Conservation (phyloP, 2,888 invertebrate species). For the Drosophila falleni region DNA sequence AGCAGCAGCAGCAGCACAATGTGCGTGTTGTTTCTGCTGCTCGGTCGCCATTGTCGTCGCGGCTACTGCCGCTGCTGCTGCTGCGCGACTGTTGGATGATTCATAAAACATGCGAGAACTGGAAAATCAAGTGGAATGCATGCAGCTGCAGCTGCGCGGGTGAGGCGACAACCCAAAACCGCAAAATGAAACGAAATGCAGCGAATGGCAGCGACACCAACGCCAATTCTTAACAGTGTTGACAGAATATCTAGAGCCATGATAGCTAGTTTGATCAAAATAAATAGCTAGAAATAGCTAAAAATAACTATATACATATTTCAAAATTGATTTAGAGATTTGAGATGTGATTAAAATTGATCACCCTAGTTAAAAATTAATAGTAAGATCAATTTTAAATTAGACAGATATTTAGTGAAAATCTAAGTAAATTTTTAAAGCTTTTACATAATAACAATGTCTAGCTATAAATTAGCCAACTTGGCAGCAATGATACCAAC, state of each 20-base stretch:
- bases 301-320: no score
- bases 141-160: constrained; percentile 74
- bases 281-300: background rate
- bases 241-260: background rate
- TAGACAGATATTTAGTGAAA: no score
- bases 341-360: no score
- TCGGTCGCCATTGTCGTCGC: constrained; percentile 54
- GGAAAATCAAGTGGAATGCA: constrained; percentile 79
- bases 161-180: constrained; percentile 66
- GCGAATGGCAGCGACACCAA: constrained; percentile 25
- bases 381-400: no score
- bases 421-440: background rate
- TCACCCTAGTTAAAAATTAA: no score
- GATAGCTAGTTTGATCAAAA: background rate
- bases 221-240: background rate
- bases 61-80: constrained; percentile 19
- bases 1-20: constrained; percentile 45
- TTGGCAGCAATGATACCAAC: constrained; percentile 1
- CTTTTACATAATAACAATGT: background rate
- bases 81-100: constrained; percentile 58
- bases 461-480: background rate
- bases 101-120: constrained; percentile 78
- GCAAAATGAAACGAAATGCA: constrained; percentile 50
- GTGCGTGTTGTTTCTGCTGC: constrained; percentile 59
- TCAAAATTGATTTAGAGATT: no score